A percentile compares a stretch with the other conserved stretches of the same genome.
Evolutionary conservation across 2,797 vertebrate species (phyloP).

Genomic region (Margarornis squamiger): DNA sequence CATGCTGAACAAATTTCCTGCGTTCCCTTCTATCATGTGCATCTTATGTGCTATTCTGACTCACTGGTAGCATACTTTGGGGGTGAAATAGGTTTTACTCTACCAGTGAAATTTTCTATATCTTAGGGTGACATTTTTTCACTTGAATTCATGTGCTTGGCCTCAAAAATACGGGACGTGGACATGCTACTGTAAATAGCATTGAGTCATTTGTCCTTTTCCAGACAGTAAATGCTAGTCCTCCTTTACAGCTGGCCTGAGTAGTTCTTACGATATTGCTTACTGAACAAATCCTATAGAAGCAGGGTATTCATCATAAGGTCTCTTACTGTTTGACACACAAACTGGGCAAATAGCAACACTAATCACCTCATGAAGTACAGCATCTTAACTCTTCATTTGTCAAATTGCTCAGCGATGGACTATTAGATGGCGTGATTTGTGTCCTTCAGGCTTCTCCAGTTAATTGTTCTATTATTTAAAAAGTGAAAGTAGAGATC

Average conservation of each 20-base stretch:
- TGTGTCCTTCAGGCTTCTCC: not conserved
- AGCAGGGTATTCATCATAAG: fast-evolving
- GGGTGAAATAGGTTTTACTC: not conserved
- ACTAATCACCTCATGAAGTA: not conserved
- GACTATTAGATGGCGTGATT: not conserved
- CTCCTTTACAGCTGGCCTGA: not conserved
- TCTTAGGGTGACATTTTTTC: not conserved
- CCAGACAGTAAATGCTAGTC: not conserved
- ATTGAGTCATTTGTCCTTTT: not conserved
- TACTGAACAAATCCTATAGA: not conserved
- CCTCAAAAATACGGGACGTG: not conserved
- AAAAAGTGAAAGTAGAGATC: not conserved
- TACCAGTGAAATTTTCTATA: not conserved
- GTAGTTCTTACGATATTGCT: not conserved
- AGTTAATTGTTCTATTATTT: not conserved
- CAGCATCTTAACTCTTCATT: not conserved
- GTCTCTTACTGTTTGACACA: not conserved
- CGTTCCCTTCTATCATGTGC: not conserved
- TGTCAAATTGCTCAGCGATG: not conserved
- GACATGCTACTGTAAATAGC: not conserved
- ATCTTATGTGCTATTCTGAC: not conserved
- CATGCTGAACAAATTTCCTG: not conserved
- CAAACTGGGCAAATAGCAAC: not conserved
- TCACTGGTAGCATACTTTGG: not conserved
- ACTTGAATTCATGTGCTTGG: not conserved